phyloP scores from a whole-genome alignment of 1,140 invertebrate genomes.

The Drosophila parvula region DNA sequence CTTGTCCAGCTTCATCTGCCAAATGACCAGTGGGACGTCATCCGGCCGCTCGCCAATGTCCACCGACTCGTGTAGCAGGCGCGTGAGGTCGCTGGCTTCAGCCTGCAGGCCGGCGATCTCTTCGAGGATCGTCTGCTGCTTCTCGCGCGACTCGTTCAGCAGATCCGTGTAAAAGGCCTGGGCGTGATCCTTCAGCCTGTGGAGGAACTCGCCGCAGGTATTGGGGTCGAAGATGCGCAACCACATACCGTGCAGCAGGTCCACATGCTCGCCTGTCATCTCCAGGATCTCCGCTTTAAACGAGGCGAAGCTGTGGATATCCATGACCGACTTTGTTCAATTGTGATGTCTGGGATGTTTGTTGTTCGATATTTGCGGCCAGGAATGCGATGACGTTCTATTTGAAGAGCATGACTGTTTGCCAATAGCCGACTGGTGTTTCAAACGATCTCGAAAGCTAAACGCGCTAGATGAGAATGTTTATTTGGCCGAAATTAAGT shows the following conservation, averaged over 20 bases:
- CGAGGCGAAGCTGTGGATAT: background rate
- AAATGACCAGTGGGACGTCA: slow-evolving; percentile 49
- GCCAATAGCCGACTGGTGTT: slow-evolving; percentile 4
- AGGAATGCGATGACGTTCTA: background rate
- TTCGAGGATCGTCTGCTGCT: slow-evolving; percentile 35
- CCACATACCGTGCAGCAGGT: slow-evolving; percentile 60
- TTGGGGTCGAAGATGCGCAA: slow-evolving; percentile 55
- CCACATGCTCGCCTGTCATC: slow-evolving; percentile 50
- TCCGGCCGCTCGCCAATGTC: slow-evolving; percentile 37
- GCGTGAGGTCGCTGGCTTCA: slow-evolving; percentile 52
- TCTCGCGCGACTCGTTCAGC: slow-evolving; percentile 58
- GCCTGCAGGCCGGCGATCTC: slow-evolving; percentile 43
- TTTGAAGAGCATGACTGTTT: slow-evolving; percentile 1
- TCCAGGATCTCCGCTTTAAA: slow-evolving; percentile 45
- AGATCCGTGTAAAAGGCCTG: slow-evolving; percentile 56
- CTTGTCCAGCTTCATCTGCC: slow-evolving; percentile 59
- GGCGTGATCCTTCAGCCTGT: slow-evolving; percentile 54
- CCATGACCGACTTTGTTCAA: background rate
- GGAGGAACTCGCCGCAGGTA: slow-evolving; percentile 53
- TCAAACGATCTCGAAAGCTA: background rate
- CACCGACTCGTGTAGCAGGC: slow-evolving; percentile 51
- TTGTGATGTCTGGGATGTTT: background rate
- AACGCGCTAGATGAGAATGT: slow-evolving; percentile 6
- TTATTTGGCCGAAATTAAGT: slow-evolving; percentile 1
- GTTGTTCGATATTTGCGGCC: background rate